Evolutionary conservation across 2,888 invertebrate species (phyloP), one percentile per base, ranked within the genome.

Genomic region (Thereva nobilitata): DNA sequence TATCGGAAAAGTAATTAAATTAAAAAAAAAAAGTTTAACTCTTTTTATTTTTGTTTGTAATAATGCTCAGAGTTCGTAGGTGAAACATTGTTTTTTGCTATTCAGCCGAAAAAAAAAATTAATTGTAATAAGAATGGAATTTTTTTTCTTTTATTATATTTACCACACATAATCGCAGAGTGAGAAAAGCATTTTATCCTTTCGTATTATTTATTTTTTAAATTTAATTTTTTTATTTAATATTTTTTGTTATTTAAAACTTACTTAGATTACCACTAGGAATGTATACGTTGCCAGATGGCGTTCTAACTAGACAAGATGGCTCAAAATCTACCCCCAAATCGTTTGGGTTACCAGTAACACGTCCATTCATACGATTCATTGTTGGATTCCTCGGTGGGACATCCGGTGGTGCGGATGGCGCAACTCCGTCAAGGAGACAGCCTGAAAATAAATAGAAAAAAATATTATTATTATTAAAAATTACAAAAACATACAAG

Each of bases 201-300:
- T 1, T 38, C 35, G 37, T 5, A 53, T 38, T 5, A 53, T 38
- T 53, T 53, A 53, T 38, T 38, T 53, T 53, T 10, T 38, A 4
- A 10, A 38, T 53, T n/a, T 38, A 38, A 40, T 38, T 53, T 5
- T 52, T 3, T 37, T 5, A 9, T 37, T 8, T 53, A 3, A 2
- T 37, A 5, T 49, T 10, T n/a, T 6, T 37, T 4, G 4, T n/a
- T 37, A 10, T 9, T 53, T 8, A 7, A 44, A 49, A 84, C 84
- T 84, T 79, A 85, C 85, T 85, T 79, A 84, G 78, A 77, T 84
- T 85, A 84, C 89, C 89, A 85, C 92, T 90, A 82, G 93, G 93
- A 86, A 94, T 93, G 85, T 93, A 94, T 80, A 94, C 92, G 84
- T 93, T 93, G 80, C 94, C 94, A 74, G 93, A 94, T 74, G 93